phyloP scores from a whole-genome alignment of 2,888 invertebrate species.

The Cactoblastis cactorum region DNA sequence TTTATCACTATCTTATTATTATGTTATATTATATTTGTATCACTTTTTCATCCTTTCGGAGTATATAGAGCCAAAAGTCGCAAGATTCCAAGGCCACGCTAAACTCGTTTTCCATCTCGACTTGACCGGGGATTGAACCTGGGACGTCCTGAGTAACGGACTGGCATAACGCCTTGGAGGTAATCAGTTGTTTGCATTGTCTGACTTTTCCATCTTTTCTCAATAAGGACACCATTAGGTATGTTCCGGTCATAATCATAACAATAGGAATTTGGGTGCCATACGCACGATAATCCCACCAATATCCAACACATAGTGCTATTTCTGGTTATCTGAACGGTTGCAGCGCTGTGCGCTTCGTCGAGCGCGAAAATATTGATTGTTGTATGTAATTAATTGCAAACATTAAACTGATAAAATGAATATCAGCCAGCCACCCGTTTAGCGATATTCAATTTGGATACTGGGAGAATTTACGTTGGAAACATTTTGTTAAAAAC shows the following conservation, averaged over 20 bases:
- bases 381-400: conserved; percentile 71
- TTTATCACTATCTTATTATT: too few species aligned
- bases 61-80: too few species aligned
- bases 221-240: background rate
- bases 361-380: conserved; percentile 69
- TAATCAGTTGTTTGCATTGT: too few species aligned
- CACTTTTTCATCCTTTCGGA: too few species aligned
- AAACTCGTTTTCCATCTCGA: too few species aligned
- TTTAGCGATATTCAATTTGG: background rate
- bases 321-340: conserved; percentile 42
- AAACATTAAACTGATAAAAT: conserved; percentile 56
- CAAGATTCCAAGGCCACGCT: too few species aligned
- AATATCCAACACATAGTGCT: conserved; percentile 11
- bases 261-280: background rate
- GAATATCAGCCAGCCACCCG: conserved; percentile 35
- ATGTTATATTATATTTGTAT: too few species aligned
- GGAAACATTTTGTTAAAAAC: background rate
- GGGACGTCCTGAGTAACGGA: too few species aligned
- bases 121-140: too few species aligned
- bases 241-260: background rate
- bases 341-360: conserved; percentile 55
- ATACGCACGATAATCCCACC: conserved; percentile 2
- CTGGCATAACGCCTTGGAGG: too few species aligned
- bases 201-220: too few species aligned
- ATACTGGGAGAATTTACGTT: background rate